phyloP scores from a whole-genome alignment of 64 coral and sea anemone genomes.

The Acropora yongei region DNA sequence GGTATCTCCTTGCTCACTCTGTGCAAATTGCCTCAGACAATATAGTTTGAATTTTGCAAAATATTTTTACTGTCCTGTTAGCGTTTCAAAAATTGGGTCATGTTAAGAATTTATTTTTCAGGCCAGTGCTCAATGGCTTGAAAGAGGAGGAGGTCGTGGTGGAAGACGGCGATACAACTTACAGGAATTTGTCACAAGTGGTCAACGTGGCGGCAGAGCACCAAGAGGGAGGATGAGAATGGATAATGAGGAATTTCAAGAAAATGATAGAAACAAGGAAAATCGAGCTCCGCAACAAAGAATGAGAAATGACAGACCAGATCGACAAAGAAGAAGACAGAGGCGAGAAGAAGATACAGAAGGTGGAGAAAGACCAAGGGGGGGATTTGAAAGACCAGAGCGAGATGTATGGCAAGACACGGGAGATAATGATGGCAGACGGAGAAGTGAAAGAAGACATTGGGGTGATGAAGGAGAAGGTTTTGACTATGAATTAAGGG shows the following conservation, averaged over 20 bases:
- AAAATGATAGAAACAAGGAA: slow-evolving; percentile 54
- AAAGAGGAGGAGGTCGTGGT: slow-evolving; percentile 50
- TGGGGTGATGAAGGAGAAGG: slow-evolving; percentile 45
- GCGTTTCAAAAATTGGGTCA: neutral
- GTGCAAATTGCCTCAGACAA: no score
- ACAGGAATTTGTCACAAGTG: slow-evolving; percentile 77
- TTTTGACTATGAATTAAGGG: slow-evolving; percentile 12
- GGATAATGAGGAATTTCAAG: slow-evolving; percentile 44
- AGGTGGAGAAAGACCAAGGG: slow-evolving; percentile 36
- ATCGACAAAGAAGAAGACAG: slow-evolving; percentile 31
- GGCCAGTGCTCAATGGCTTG: slow-evolving; percentile 41
- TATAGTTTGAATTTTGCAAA: neutral
- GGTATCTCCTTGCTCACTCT: no score
- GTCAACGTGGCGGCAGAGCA: slow-evolving; percentile 13
- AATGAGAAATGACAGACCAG: neutral
- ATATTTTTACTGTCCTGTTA: neutral
- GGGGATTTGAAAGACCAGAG: neutral
- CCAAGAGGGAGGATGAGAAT: slow-evolving; percentile 20
- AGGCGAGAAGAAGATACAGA: slow-evolving; percentile 44
- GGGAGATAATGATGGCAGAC: slow-evolving; percentile 15
- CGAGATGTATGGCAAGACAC: slow-evolving; percentile 12
- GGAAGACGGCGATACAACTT: slow-evolving; percentile 78
- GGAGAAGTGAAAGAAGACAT: slow-evolving; percentile 37
- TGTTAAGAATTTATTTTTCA: slow-evolving; percentile 6
- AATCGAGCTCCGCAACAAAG: slow-evolving; percentile 31